Evolutionary conservation across 2,888 invertebrate genomes (phyloP), one percentile per base, ranked within the genome.

Genomic region (Troilus luridus): DNA sequence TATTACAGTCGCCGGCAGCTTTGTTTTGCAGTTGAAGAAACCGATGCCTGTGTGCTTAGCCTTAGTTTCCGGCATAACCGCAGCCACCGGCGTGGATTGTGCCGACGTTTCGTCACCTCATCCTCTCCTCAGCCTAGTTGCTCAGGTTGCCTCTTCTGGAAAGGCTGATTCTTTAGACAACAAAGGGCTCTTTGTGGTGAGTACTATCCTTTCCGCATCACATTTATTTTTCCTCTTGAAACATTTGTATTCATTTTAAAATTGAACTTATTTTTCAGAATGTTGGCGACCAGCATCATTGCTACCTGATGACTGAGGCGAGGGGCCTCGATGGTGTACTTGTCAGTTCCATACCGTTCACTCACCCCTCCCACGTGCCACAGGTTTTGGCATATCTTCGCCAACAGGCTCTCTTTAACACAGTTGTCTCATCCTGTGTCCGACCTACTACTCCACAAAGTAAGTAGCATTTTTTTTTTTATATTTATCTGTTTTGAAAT

Each of bases 391-490:
- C 96, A 72, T 96, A 96, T 92, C 95, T 99, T 24, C 95, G 98
- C 8, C 98, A 98, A 93, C 99, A 99, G 94, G 97, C 98, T 67
- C 95, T 98, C 24, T 98, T 99, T 95, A 99, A 98, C 94, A 96
- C 97, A 27, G 95, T 99, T 81, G 95, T 99, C 88, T 95, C 97
- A 58, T 98, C 98, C 94, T 98, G 98, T 94, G 97, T 99, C 89
- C 95, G 99, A 59, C 96, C 97, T 2, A 96, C 97, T 94, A 96
- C 96, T 88, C 97, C 97, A 93, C 96, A 97, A 95, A 97, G 98
- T 97, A 77, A 72, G 27, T 9, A 27, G 6, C 10, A 72, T 5
- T 27, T 5, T 27, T 17, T 72, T 72, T 60, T 59, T 5, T 21
- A 8, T 62, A 21, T 21, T 62, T n/a, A 21, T 21, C 7, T 21